Evolutionary conservation across 1,140 invertebrate genomes (phyloP), one percentile per base, ranked within the genome.

Genomic region (Drosophila sulfurigaster): DNA sequence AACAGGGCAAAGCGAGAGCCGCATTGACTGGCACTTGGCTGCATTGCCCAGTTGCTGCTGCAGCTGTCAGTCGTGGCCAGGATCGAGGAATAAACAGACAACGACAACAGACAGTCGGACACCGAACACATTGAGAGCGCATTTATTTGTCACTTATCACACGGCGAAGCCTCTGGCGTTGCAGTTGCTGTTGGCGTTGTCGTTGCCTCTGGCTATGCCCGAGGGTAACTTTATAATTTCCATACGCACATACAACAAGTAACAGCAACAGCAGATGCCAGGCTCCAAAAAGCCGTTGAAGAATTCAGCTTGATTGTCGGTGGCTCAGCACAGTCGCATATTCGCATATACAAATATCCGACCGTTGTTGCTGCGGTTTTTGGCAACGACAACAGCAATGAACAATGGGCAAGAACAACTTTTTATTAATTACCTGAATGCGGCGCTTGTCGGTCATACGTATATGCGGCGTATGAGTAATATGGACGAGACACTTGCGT

Each of bases 71-170:
- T 16, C 43, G n/a, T 35, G 65, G 68, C 58, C 71, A 45, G 82
- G 58, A 75, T 78, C 54, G 76, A 77, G 81, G 67, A 69, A 82
- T 78, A 75, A 75, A 78, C 82, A 77, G 69, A 75, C 75, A 75
- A 57, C 59, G 41, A 54, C 49, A 51, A 72, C 46, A 58, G 32
- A 32, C 32, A 32, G 5, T 38, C 35, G 59, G 78, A 85, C 78
- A 75, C 65, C 70, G 60, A 81, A 75, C 81, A 89, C 81, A 89
- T 81, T 78, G 81, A 85, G 70, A 89, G 81, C 85, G 75, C 86
- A 90, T 89, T 89, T 89, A 89, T 89, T 89, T 89, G 85, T 89
- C 85, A 89, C 86, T 89, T 89, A 87, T 89, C 85, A 89, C 64
- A 68, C 74, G 70, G 46, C 43, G 66, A 68, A 41, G 54, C 66